Conservation (phyloP, 2,797 vertebrate genomes). For the Liparis tanakae region DNA sequence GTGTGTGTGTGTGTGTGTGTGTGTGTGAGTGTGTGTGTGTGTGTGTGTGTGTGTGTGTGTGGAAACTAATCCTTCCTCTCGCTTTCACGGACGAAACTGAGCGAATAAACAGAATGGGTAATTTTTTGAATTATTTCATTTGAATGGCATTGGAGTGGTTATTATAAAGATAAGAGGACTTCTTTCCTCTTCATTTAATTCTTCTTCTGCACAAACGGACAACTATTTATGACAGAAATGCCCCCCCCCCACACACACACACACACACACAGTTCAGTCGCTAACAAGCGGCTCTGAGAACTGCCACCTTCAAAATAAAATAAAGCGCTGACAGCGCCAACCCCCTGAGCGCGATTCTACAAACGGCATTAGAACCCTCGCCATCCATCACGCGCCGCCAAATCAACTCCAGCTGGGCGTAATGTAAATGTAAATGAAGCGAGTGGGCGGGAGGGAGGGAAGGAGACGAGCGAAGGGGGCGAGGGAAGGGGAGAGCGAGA, state of each 20-base stretch:
- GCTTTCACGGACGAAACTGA: not conserved
- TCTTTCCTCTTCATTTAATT: too few relatives aligned
- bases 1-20: conserved; percentile 42
- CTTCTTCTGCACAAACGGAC: conserved; percentile 3
- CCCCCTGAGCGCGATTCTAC: conserved; percentile 69
- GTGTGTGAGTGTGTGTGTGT: conserved; percentile 48
- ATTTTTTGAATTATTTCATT: not conserved
- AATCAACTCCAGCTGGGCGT: conserved; percentile 75
- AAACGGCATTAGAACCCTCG: conserved; percentile 63
- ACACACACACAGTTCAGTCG: conserved; percentile 7
- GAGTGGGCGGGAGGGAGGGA: conserved; percentile 61
- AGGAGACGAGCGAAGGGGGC: conserved; percentile 38
- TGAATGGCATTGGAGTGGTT: not conserved
- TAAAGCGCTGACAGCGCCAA: conserved; percentile 57
- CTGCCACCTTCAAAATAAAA: conserved; percentile 52
- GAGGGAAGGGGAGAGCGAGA: conserved; percentile 12
- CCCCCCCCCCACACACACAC: too few relatives aligned
- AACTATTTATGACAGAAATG: conserved; percentile 25
- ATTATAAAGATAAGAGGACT: not conserved
- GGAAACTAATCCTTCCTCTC: conserved; percentile 42
- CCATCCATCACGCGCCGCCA: conserved; percentile 73
- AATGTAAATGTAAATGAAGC: conserved; percentile 83
- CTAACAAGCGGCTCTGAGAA: conserved; percentile 44
- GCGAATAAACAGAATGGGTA: not conserved
- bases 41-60: not conserved